Percentiles rank a stretch among this genome's conserved stretches.
Conservation (phyloP, 2,113 vertebrate genomes). For the Tragelaphus strepsiceros region DNA sequence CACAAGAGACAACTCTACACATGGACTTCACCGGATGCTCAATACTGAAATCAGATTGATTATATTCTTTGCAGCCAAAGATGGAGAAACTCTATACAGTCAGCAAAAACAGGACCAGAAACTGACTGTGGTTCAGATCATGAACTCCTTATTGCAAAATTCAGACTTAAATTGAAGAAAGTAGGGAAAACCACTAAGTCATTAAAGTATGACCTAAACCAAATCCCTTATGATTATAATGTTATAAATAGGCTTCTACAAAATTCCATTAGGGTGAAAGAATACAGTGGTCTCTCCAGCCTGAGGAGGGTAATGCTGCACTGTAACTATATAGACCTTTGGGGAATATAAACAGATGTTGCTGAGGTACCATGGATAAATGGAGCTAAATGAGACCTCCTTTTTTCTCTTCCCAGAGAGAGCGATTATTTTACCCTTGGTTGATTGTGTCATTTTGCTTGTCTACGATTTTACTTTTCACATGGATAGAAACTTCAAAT, state of each 20-base stretch:
- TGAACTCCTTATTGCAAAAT: background rate
- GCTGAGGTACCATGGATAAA: background rate
- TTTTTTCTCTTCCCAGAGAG: constrained; percentile 74
- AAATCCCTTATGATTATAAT: background rate
- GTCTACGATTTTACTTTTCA: constrained; percentile 87
- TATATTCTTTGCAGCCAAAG: background rate
- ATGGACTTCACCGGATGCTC: background rate
- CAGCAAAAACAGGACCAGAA: background rate
- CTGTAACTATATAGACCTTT: background rate
- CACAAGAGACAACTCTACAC: background rate
- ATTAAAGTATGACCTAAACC: background rate
- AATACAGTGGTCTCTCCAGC: background rate
- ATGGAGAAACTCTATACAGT: background rate
- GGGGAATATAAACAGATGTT: background rate
- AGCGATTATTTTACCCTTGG: constrained; percentile 83
- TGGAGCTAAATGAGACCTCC: background rate
- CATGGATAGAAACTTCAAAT: constrained; percentile 91
- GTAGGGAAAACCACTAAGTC: background rate
- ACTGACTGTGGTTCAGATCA: background rate
- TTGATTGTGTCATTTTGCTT: constrained; percentile 86
- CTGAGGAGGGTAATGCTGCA: background rate
- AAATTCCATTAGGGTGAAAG: background rate
- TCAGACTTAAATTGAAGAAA: background rate
- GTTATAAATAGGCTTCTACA: background rate
- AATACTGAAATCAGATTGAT: background rate